Conservation (phyloP, 2,113 vertebrate genomes). For the Petrocephalus microphthalmus region DNA sequence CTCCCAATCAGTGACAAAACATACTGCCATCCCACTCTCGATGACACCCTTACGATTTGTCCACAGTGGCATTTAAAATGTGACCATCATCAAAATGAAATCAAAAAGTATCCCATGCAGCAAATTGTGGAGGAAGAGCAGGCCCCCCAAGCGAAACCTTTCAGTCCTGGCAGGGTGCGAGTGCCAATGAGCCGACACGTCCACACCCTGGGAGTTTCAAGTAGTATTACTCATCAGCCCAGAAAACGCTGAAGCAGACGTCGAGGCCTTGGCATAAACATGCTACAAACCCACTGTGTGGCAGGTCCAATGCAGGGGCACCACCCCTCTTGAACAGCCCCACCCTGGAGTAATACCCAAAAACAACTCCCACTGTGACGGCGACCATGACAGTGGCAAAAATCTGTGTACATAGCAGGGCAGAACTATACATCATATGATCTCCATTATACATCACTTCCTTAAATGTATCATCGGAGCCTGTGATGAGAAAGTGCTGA, state of each 20-base stretch:
- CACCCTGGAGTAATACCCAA: neutral
- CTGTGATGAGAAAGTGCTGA: neutral
- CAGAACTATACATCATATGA: neutral
- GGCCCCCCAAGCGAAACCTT: neutral
- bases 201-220: neutral
- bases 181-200: neutral
- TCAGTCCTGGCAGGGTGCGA: neutral
- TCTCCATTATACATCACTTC: neutral
- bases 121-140: neutral
- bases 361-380: neutral
- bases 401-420: too few relatives aligned
- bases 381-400: neutral
- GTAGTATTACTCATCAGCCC: conserved; percentile 12
- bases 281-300: neutral
- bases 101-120: neutral
- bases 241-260: conserved; percentile 8
- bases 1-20: neutral
- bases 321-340: neutral
- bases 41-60: neutral
- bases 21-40: neutral
- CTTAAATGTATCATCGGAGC: neutral
- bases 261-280: neutral
- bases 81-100: neutral
- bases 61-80: neutral
- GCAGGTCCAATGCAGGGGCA: neutral